Evolutionary conservation across 2,888 invertebrate genomes (phyloP).

Genomic region (Sesamia inferens): DNA sequence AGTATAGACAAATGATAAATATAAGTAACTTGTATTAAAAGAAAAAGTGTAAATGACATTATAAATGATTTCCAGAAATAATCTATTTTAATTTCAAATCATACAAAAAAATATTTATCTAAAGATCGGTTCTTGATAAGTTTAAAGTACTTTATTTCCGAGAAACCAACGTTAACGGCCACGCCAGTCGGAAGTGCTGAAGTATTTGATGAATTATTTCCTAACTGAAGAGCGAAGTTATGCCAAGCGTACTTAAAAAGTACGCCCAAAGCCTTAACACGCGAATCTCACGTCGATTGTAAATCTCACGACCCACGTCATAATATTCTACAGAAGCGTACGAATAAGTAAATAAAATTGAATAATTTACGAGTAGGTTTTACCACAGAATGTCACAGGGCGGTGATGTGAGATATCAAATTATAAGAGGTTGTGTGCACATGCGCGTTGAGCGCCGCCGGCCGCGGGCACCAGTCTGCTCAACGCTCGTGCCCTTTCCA

Average conservation of each 20-base stretch:
- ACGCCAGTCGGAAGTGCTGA: conserved; percentile 26
- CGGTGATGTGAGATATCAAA: conserved; percentile 88
- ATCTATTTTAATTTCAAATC: not conserved
- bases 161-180: conserved; percentile 26
- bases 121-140: conserved; percentile 8
- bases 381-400: conserved; percentile 86
- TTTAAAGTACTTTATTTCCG: conserved; percentile 41
- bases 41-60: not conserved
- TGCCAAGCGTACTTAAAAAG: conserved; percentile 37
- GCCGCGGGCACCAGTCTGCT: conserved; percentile 82
- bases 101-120: not conserved
- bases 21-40: not conserved
- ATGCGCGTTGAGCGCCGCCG: conserved; percentile 77
- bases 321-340: conserved; percentile 75
- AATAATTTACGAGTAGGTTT: conserved; percentile 87
- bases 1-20: too few species aligned
- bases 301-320: conserved; percentile 71
- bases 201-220: conserved; percentile 48
- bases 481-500: conserved; percentile 77
- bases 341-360: conserved; percentile 85
- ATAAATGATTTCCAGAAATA: not conserved
- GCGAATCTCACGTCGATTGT: conserved; percentile 53
- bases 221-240: conserved; percentile 30
- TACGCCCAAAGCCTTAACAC: conserved; percentile 30
- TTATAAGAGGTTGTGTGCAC: conserved; percentile 85